These are phyloP conservation scores for Enteromius trimaculatus DNA, from an alignment of 2,797 vertebrate species.

Conservation along the genomic window DNA sequence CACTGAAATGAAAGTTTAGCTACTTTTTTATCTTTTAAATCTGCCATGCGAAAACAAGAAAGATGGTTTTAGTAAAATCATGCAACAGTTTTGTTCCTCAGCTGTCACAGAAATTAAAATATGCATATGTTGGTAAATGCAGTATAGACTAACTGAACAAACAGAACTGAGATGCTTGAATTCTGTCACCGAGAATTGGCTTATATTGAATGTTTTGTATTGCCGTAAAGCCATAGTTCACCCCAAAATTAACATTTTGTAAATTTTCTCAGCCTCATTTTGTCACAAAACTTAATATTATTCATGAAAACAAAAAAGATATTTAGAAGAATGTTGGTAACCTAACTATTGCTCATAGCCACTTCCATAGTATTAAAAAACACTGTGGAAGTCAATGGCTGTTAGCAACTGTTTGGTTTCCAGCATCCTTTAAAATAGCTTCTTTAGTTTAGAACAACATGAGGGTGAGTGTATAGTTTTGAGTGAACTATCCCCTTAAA, in stretches of 20 bases:
- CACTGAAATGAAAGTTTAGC: slow-evolving; percentile 2
- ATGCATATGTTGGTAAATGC: slow-evolving; percentile 17
- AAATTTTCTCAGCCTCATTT: background rate
- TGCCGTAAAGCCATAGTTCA: background rate
- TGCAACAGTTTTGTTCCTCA: background rate
- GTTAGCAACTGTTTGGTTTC: background rate
- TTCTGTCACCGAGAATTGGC: slow-evolving; percentile 28
- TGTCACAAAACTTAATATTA: background rate
- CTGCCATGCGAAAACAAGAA: background rate
- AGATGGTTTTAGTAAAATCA: background rate
- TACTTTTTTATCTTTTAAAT: background rate
- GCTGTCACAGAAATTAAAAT: background rate
- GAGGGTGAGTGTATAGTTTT: background rate
- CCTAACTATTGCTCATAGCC: background rate
- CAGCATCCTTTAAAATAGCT: background rate
- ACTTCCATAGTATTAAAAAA: background rate
- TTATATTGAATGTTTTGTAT: slow-evolving; percentile 18
- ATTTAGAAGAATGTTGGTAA: background rate
- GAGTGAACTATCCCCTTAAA: background rate
- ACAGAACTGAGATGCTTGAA: slow-evolving; percentile 51
- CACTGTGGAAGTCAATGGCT: background rate
- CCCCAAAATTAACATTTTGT: background rate
- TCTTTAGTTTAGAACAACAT: background rate
- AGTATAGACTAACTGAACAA: slow-evolving; percentile 37
- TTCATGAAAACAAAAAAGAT: background rate